Evolutionary conservation across 2,888 invertebrate species (phyloP), one percentile per base, ranked within the genome.

Genomic region (Thecophora atra): DNA sequence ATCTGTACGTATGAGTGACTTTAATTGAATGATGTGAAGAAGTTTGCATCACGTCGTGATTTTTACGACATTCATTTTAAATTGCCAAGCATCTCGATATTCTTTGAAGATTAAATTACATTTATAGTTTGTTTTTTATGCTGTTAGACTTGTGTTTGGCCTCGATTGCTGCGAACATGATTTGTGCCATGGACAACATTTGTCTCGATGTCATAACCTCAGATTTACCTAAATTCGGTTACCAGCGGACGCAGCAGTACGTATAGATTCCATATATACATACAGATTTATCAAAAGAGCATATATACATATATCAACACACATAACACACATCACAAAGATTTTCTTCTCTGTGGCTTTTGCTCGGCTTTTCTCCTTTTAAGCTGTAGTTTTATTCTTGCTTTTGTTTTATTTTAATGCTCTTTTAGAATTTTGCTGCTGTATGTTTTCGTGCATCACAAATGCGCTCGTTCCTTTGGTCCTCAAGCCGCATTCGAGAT

Each of bases 241-340:
- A 85, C 74, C 82, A 82, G 47, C 80, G 83, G 3, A 85, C 83
- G 30, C 84, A 85, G 78, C 85, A 85, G 84, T 85, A 78, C 76
- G 83, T 79, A 47, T 37, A 37, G 6, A 2, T 37, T 37, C 0
- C 11, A 37, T 2, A 37, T 37, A 11, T 37, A 37, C 37, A 37
- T 37, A 37, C n/a, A n/a, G n/a, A n/a, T n/a, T n/a, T 37, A 2
- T 37, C 6, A 30, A 30, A 30, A 30, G 30, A 30, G 4, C 30
- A 8, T 37, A 37, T 37, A 6, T 37, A 37, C 37, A 8, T n/a
- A n/a, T n/a, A n/a, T n/a, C n/a, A n/a, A n/a, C n/a, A n/a, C n/a
- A n/a, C n/a, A n/a, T n/a, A n/a, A n/a, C 37, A 37, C 37, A 37
- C 37, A 1, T 8, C 37, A 42, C 24, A 17, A 13, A 37, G 15